These are phyloP conservation scores for Ceyx melanurus DNA, from an alignment of 2,113 vertebrate species.

Conservation along the genomic window DNA sequence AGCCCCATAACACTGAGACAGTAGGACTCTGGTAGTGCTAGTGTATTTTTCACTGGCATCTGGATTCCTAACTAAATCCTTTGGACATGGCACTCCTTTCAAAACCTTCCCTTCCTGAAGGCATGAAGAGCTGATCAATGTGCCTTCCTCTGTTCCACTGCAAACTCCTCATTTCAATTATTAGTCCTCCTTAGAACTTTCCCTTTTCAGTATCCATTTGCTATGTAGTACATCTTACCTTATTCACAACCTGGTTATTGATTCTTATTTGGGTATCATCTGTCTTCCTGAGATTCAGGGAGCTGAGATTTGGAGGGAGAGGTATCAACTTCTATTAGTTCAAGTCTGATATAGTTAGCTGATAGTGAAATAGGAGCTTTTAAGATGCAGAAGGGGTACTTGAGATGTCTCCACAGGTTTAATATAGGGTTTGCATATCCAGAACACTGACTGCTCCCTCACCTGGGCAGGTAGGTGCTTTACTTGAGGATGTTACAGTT, in stretches of 20 bases:
- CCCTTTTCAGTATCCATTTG: constrained; percentile 66
- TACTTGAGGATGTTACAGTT: not conserved
- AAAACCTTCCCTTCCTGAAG: not conserved
- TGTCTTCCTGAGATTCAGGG: not conserved
- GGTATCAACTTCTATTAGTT: not conserved
- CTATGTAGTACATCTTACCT: constrained; percentile 31
- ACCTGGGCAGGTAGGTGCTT: not conserved
- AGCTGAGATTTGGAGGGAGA: not conserved
- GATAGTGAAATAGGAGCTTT: not conserved
- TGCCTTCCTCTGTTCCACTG: not conserved
- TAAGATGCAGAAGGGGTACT: not conserved
- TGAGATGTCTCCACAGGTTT: not conserved
- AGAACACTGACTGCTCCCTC: not conserved
- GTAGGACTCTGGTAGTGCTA: not conserved
- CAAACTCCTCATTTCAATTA: not conserved
- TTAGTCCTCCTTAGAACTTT: constrained; percentile 25
- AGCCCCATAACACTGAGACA: accelerated
- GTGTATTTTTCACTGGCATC: not conserved
- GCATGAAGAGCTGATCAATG: not conserved
- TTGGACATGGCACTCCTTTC: not conserved
- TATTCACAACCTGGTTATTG: constrained; percentile 19
- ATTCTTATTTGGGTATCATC: constrained; percentile 28
- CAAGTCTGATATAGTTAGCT: not conserved
- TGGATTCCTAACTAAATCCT: not conserved
- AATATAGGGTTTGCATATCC: too few relatives aligned